phyloP scores from a whole-genome alignment of 2,888 invertebrate genomes.

The Hermaeophaga mercurialis region DNA sequence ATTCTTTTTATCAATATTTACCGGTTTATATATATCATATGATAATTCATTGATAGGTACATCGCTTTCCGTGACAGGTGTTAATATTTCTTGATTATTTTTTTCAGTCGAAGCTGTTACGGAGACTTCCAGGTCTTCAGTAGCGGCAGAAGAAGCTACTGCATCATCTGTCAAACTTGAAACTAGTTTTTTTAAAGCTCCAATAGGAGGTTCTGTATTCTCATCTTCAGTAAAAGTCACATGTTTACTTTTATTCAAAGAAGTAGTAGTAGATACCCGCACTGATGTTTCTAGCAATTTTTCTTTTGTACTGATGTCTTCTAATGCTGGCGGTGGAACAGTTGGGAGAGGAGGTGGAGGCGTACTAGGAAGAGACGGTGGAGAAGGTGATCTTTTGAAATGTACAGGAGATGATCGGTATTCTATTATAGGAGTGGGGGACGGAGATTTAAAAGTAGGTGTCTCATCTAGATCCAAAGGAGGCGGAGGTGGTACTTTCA shows the following conservation, averaged over 20 bases:
- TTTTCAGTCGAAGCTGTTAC: conserved; percentile 16
- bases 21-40: not conserved
- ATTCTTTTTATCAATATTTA: not conserved
- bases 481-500: conserved; percentile 42
- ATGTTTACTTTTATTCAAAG: conserved; percentile 1
- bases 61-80: conserved; percentile 11
- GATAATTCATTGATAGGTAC: not conserved
- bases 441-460: not conserved
- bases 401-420: conserved; percentile 1
- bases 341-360: conserved; percentile 40
- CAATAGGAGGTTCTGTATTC: conserved; percentile 3
- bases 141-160: not conserved
- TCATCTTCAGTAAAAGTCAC: not conserved
- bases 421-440: not conserved
- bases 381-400: conserved; percentile 8
- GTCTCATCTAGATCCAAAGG: conserved; percentile 31
- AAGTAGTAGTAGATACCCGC: conserved; percentile 11
- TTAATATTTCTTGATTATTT: not conserved
- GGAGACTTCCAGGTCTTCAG: conserved; percentile 15
- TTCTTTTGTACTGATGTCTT: conserved; percentile 14
- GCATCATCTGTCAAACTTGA: conserved; percentile 14
- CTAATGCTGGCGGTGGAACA: conserved; percentile 36
- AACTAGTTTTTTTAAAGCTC: conserved; percentile 19
- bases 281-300: conserved; percentile 17
- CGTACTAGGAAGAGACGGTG: conserved; percentile 22